phyloP scores from a whole-genome alignment of 2,113 vertebrate species.

The Clupea harengus region DNA sequence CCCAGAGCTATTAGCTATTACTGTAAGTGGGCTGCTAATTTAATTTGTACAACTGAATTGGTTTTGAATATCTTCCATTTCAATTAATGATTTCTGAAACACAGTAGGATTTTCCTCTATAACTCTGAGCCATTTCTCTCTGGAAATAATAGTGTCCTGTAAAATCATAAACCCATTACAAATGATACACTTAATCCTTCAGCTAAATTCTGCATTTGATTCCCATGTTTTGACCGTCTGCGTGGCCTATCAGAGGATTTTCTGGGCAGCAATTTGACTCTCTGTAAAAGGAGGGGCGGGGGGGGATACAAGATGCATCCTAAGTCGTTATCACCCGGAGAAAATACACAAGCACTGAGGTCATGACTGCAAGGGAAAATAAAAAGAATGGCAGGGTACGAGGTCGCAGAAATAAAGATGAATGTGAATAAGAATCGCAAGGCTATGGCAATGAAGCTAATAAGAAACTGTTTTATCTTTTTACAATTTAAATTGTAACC shows the following conservation, averaged over 20 bases:
- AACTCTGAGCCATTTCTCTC: slow-evolving; percentile 72
- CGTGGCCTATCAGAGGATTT: slow-evolving; percentile 50
- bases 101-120: slow-evolving; percentile 67
- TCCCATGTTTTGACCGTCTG: slow-evolving; percentile 54
- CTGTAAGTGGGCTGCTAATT: slow-evolving; percentile 69
- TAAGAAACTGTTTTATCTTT: slow-evolving; percentile 87
- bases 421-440: slow-evolving; percentile 77
- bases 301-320: slow-evolving; percentile 66
- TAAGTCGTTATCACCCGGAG: slow-evolving; percentile 72
- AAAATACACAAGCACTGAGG: slow-evolving; percentile 73
- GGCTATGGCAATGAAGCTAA: slow-evolving; percentile 80
- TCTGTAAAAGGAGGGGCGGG: slow-evolving; percentile 31
- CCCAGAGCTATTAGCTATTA: slow-evolving; percentile 71
- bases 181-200: slow-evolving; percentile 72
- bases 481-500: slow-evolving; percentile 87
- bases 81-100: slow-evolving; percentile 77
- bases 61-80: slow-evolving; percentile 71
- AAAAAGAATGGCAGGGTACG: slow-evolving; percentile 52
- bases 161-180: slow-evolving; percentile 67
- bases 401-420: slow-evolving; percentile 81
- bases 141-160: slow-evolving; percentile 69
- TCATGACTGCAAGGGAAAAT: slow-evolving; percentile 68
- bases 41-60: slow-evolving; percentile 71
- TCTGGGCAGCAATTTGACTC: slow-evolving; percentile 63
- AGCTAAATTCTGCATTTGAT: slow-evolving; percentile 69